phyloP scores from a whole-genome alignment of 2,888 invertebrate genomes.

The Suillia variegata region DNA sequence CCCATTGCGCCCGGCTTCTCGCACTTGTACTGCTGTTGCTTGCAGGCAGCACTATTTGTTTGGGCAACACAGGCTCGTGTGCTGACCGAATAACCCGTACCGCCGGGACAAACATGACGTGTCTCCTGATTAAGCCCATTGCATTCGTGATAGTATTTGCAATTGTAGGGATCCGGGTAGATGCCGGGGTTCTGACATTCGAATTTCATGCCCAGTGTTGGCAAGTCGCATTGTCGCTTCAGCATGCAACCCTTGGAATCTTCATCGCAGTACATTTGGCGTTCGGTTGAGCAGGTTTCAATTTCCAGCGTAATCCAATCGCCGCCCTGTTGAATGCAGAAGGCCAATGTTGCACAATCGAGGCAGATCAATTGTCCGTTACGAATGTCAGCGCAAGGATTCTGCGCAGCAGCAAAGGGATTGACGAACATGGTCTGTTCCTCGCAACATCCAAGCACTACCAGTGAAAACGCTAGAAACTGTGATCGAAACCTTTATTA shows the following conservation, averaged over 20 bases:
- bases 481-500: too few species aligned
- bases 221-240: constrained; percentile 37
- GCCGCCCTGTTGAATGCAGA: constrained; percentile 35
- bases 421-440: neutral
- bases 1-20: constrained; percentile 38
- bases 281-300: constrained; percentile 35
- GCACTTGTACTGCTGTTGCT: constrained; percentile 43
- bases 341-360: constrained; percentile 42
- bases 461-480: too few species aligned
- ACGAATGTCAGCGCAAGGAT: constrained; percentile 44
- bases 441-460: too few species aligned
- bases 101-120: constrained; percentile 39
- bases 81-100: constrained; percentile 41
- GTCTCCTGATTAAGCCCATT: constrained; percentile 35
- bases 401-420: constrained; percentile 19
- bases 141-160: constrained; percentile 53
- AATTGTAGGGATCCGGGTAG: constrained; percentile 56
- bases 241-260: constrained; percentile 39
- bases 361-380: constrained; percentile 43
- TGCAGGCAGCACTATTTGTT: constrained; percentile 36
- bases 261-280: constrained; percentile 45
- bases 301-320: constrained; percentile 39
- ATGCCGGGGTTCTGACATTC: constrained; percentile 44
- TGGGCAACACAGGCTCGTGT: constrained; percentile 39
- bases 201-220: constrained; percentile 40